Percentiles rank a stretch among this genome's conserved stretches.
Evolutionary conservation across 2,888 invertebrate genomes (phyloP).

Genomic region (Caradrina clavipalpis): DNA sequence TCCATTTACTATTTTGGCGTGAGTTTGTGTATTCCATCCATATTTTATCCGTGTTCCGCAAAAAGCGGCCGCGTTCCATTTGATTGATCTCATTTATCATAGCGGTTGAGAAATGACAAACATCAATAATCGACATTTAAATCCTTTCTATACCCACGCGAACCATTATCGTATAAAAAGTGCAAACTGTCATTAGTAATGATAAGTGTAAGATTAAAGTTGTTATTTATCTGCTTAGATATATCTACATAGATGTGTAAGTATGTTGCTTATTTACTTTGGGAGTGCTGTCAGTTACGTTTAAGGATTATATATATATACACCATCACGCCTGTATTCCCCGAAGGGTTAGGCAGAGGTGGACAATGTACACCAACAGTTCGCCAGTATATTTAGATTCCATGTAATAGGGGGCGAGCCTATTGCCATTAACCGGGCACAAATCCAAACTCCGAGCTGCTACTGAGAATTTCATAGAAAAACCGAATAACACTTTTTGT

Average conservation of each 20-base stretch:
- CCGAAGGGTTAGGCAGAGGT: no score
- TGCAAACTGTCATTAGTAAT: constrained; percentile 41
- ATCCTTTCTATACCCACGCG: constrained; percentile 53
- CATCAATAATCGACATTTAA: constrained; percentile 53
- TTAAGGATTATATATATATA: no score
- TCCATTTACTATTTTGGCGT: constrained; percentile 3
- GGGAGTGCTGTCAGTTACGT: background rate
- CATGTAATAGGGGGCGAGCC: no score
- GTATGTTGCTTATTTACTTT: background rate
- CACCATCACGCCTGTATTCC: no score
- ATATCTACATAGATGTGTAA: background rate
- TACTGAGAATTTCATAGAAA: no score
- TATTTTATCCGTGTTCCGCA: constrained; percentile 36
- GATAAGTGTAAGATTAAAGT: constrained; percentile 44
- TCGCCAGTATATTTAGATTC: no score
- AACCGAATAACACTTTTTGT: no score
- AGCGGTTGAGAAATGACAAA: constrained; percentile 47
- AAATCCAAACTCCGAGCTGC: no score
- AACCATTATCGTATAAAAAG: constrained; percentile 50
- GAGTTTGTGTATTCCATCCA: constrained; percentile 22
- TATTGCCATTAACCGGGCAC: no score
- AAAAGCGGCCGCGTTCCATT: constrained; percentile 35
- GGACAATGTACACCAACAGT: no score
- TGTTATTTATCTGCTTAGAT: constrained; percentile 38
- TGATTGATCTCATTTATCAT: constrained; percentile 52